phyloP scores from a whole-genome alignment of 2,888 invertebrate species.

The Gymnocheta viridis region DNA sequence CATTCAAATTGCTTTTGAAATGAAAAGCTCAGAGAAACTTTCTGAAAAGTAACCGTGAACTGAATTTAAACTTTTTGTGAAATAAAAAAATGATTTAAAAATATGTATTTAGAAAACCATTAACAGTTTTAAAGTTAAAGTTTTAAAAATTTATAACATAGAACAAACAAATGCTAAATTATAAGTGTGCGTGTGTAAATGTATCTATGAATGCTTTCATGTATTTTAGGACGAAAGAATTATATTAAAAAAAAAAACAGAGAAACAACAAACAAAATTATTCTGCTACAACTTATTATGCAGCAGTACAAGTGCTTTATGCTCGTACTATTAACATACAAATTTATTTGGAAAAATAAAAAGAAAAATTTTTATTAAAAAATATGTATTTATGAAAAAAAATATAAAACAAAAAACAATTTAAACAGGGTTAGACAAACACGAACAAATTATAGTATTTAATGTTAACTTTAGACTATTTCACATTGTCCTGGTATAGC shows the following conservation, averaged over 20 bases:
- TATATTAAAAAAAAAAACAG: neutral
- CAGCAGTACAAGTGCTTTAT: conserved; percentile 15
- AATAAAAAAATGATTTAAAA: neutral
- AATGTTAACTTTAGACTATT: too few relatives aligned
- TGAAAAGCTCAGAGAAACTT: neutral
- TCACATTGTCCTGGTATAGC: too few relatives aligned
- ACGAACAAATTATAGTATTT: too few relatives aligned
- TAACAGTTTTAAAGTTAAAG: neutral
- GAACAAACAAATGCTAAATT: neutral
- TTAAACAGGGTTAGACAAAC: neutral
- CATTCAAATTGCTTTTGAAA: conserved; percentile 24
- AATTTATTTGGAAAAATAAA: conserved; percentile 5
- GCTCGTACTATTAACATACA: conserved; percentile 6
- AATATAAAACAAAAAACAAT: neutral
- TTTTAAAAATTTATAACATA: neutral
- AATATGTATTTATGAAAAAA: neutral
- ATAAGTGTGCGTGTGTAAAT: neutral
- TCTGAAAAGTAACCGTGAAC: neutral
- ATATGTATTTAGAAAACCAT: neutral
- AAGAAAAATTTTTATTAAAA: neutral
- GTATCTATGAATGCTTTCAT: neutral
- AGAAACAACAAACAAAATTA: neutral
- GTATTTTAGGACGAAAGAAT: neutral
- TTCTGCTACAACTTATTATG: conserved; percentile 10
- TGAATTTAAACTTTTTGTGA: neutral